Base-by-base conservation (phyloP, 2,113 vertebrate species). In the Plestiodon gilberti region DNA sequence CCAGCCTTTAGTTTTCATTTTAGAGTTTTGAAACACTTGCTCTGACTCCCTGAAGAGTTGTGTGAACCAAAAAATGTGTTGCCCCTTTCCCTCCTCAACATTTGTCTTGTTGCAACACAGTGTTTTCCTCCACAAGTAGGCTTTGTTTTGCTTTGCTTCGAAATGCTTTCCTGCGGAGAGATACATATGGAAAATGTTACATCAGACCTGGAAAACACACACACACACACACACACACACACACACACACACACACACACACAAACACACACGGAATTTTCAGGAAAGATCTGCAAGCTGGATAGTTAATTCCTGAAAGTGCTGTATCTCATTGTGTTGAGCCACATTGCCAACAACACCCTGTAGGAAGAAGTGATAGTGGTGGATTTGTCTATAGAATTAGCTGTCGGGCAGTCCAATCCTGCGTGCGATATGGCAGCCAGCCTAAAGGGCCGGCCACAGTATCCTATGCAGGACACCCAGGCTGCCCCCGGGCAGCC, bases 141-240 rank as follows among this genome's bases (percentile, higher is more conserved):
- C 17, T 79, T 38, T 71, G 17, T 71, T 78, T 78, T 85, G 33
- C 52, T 80, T 70, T 86, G 33, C 65, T 86, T 73, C 79, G 77
- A 40, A 86, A 40, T 33, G 43, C 57, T 33, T 80, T 62, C 67
- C 52, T 71, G 20, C 71, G 52, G 57, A 43, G 35, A 62, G 62
- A 67, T 78, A 80, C 69, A 74, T 80, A 38, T 81, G 82, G 82
- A 84, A 84, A 84, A 48, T 52, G 61, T 84, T 84, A 84, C 80
- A 57, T 70, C 80, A 82, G 80, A 82, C 80, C 65, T 35, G 40
- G 33, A 67, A 84, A 76, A 70, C 4, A n/a, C n/a, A n/a, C n/a
- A n/a, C n/a, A n/a, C n/a, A n/a, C n/a, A n/a, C n/a, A n/a, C n/a
- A n/a, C n/a, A n/a, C n/a, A n/a, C n/a, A n/a, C n/a, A n/a, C n/a